phyloP scores from a whole-genome alignment of 2,797 vertebrate genomes.

The Enteromius argenteus region DNA sequence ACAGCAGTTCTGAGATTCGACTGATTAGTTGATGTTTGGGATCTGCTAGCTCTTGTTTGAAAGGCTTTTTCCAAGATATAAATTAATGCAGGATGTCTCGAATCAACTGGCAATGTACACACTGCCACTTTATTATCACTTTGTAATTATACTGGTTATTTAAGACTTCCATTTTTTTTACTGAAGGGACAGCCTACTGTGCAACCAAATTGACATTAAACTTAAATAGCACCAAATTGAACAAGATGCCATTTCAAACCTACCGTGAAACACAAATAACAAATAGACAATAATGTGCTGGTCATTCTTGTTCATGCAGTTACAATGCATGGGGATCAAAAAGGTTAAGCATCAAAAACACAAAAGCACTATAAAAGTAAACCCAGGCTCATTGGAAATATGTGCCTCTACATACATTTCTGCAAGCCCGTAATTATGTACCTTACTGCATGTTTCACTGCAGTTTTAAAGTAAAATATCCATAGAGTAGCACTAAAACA shows the following conservation, averaged over 20 bases:
- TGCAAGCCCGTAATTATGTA: too few species aligned
- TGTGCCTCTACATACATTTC: too few species aligned
- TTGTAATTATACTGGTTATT: neutral
- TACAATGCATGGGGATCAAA: neutral
- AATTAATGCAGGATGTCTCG: conserved; percentile 14
- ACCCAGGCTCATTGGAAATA: too few species aligned
- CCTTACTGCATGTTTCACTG: too few species aligned
- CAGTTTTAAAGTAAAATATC: too few species aligned
- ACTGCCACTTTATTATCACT: neutral
- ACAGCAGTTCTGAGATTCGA: neutral
- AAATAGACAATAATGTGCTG: neutral
- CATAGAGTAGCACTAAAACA: too few species aligned
- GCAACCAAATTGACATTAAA: neutral
- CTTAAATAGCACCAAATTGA: too few species aligned
- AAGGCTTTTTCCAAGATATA: neutral
- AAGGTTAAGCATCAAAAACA: neutral
- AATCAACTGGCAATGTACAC: neutral
- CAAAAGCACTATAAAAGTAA: neutral
- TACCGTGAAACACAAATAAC: neutral
- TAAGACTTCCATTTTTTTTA: neutral
- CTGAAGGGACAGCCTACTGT: neutral
- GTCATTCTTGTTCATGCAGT: neutral
- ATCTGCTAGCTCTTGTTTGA: neutral
- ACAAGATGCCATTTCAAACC: neutral
- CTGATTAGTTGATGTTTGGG: conserved; percentile 21